These are phyloP conservation scores for Tipula confusa DNA, from an alignment of 2,888 invertebrate genomes.

Conservation along the genomic window DNA sequence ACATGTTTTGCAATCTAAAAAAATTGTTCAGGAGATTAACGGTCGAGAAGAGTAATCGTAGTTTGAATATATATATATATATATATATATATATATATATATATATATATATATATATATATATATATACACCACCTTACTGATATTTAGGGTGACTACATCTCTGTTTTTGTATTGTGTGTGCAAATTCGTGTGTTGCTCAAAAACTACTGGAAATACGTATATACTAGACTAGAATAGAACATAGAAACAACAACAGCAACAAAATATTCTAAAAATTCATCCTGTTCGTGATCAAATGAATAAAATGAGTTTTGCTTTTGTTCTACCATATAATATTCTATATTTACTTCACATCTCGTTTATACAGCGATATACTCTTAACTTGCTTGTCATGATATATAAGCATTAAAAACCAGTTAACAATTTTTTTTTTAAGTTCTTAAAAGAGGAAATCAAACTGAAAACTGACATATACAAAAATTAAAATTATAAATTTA, in stretches of 20 bases:
- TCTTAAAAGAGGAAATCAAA: not conserved
- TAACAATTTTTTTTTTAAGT: not conserved
- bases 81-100: too few relatives aligned
- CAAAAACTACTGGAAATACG: not conserved
- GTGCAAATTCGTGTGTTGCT: not conserved
- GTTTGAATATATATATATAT: too few relatives aligned
- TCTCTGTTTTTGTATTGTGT: not conserved
- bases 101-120: too few relatives aligned
- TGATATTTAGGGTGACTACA: not conserved
- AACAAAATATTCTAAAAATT: not conserved
- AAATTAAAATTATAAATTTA: not conserved
- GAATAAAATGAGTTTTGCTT: not conserved
- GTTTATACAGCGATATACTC: not conserved
- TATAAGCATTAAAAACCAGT: not conserved
- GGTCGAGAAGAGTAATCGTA: too few relatives aligned
- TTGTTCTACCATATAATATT: not conserved
- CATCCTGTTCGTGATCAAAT: constrained; percentile 7
- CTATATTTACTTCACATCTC: not conserved
- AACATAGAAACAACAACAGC: not conserved
- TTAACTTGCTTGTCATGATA: constrained; percentile 4
- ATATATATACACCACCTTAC: too few relatives aligned
- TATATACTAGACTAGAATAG: not conserved
- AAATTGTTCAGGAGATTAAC: too few relatives aligned
- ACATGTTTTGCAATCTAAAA: too few relatives aligned
- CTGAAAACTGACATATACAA: not conserved